phyloP scores from a whole-genome alignment of 92 coral and sea anemone genomes.

The Montipora capitata region DNA sequence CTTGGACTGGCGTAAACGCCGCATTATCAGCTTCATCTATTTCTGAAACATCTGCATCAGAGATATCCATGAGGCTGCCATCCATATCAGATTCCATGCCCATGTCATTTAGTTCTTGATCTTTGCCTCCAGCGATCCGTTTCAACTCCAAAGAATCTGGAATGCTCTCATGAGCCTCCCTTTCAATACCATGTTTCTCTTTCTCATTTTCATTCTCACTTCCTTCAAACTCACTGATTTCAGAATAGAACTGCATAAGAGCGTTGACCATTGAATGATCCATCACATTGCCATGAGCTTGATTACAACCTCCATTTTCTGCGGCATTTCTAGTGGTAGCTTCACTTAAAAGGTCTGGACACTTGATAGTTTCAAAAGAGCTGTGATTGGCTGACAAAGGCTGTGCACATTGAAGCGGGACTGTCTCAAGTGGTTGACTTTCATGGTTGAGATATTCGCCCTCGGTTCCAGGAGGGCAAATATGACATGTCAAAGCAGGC shows the following conservation, averaged over 20 bases:
- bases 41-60: not conserved
- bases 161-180: not conserved
- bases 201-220: not conserved
- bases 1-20: not conserved
- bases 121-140: not conserved
- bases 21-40: not conserved
- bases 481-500: not conserved
- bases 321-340: not conserved
- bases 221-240: slow-evolving; percentile 18
- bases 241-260: slow-evolving; percentile 47
- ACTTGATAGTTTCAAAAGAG: too few species aligned
- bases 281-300: slow-evolving; percentile 28
- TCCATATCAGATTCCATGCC: slow-evolving; percentile 21
- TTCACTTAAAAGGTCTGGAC: not conserved
- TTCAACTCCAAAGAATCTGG: not conserved
- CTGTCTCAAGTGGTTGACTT: too few species aligned
- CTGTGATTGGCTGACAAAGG: too few species aligned
- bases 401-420: too few species aligned
- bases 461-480: not conserved
- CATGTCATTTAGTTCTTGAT: not conserved
- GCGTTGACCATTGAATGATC: slow-evolving; percentile 24
- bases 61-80: slow-evolving; percentile 7
- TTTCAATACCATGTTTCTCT: not conserved
- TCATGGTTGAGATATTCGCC: too few species aligned
- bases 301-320: not conserved